Base-by-base conservation (phyloP, 2,113 vertebrate species). In the Caretta caretta region DNA sequence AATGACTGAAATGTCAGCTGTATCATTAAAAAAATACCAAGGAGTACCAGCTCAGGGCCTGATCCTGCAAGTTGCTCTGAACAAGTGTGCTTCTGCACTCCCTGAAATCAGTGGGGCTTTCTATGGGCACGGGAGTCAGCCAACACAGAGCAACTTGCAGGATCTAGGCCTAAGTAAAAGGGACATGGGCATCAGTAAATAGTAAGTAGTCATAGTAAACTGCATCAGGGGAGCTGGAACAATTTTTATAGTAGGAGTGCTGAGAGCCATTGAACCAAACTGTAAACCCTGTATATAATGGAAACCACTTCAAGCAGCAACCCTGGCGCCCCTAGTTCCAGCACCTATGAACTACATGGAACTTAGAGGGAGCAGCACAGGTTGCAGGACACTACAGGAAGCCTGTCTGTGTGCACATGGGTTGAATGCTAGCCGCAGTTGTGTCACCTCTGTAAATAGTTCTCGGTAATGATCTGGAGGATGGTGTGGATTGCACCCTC, bases 11-110 rank as follows among this genome's bases (percentile, higher is more conserved):
- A 89, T 62, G 38, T 76, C 90, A 94, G 48, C 90, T 84, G 84
- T 93, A 62, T 76, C 35, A 24, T 76, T 1, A 49, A 83, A 69
- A 13, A 79, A 57, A 85, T 38, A 89, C 17, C 83, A 19, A 59
- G 82, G 80, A 79, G 69, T 93, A 54, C 85, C 83, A 78, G 1
- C 9, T 38, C 86, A 35, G 87, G 88, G 56, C 42, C 72, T 42
- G 49, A 90, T 76, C 79, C 69, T 90, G 82, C 89, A 96, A 92
- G n/a, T 96, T 92, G 95, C 69, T 94, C 4, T 51, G 89, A 90
- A 90, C 4, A 76, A 83, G 86, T 87, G 95, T 27, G 42, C 76
- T 93, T 85, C 91, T 92, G 90, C 72, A 92, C 78, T 75, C 56
- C 56, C 38, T 95, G 13, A 84, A 10, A 1, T 90, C 87, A 89